Percentiles rank a stretch among this genome's conserved stretches.
These are phyloP conservation scores for Synergus gifuensis DNA, from an alignment of 2,888 invertebrate genomes.

Conservation along the genomic window DNA sequence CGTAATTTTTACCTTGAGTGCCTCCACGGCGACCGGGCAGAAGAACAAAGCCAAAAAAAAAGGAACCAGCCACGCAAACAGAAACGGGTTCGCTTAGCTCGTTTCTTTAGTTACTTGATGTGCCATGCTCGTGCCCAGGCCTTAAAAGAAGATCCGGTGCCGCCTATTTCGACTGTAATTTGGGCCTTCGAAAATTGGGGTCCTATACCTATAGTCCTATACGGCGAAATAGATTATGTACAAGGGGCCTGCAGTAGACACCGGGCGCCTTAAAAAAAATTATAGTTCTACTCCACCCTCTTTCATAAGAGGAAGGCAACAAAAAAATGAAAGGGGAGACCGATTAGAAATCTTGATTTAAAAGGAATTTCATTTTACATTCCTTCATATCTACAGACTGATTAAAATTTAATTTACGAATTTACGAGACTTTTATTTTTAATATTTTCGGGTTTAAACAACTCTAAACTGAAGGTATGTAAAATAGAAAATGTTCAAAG, in stretches of 20 bases:
- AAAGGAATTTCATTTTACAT: conserved; percentile 2
- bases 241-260: conserved; percentile 48
- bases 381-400: neutral
- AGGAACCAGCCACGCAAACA: conserved; percentile 32
- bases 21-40: neutral
- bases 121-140: conserved; percentile 45
- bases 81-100: conserved; percentile 49
- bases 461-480: too few relatives aligned
- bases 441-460: too few relatives aligned
- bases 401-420: neutral
- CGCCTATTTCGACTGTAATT: conserved; percentile 49
- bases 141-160: conserved; percentile 50
- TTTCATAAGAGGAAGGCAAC: neutral
- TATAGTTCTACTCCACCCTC: conserved; percentile 50
- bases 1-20: conserved; percentile 55
- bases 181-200: conserved; percentile 49
- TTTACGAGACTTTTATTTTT: too few relatives aligned
- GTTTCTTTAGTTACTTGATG: conserved; percentile 9
- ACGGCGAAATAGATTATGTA: conserved; percentile 38
- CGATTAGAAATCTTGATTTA: conserved; percentile 14
- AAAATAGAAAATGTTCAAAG: too few relatives aligned
- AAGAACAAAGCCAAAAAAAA: conserved; percentile 14
- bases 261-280: conserved; percentile 54
- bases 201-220: conserved; percentile 11
- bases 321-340: conserved; percentile 15